These are phyloP conservation scores for Tenualosa ilisha DNA, from an alignment of 2,797 vertebrate species.

Conservation along the genomic window DNA sequence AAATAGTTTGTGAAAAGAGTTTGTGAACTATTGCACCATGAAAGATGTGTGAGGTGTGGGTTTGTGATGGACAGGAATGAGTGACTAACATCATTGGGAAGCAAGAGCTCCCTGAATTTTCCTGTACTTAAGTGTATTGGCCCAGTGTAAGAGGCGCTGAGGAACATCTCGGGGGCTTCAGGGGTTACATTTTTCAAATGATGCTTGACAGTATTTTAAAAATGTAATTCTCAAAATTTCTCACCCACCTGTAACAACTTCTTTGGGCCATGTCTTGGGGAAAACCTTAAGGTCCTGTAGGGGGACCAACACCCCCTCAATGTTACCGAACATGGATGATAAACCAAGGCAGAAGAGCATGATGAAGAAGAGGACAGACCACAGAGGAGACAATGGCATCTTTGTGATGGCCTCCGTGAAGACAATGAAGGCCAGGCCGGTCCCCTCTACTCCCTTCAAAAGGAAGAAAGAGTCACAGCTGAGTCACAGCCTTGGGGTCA, in stretches of 20 bases:
- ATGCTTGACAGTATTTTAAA: no score
- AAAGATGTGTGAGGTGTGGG: no score
- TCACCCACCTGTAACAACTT: conserved; percentile 77
- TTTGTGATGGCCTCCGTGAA: conserved; percentile 93
- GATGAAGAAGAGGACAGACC: conserved; percentile 89
- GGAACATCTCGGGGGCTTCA: no score
- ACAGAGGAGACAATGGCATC: conserved; percentile 87
- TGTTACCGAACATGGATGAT: conserved; percentile 92
- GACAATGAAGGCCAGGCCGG: conserved; percentile 89
- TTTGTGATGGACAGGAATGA: no score
- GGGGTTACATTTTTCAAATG: no score
- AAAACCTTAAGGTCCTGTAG: conserved; percentile 82
- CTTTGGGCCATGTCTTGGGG: conserved; percentile 83
- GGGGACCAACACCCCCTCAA: conserved; percentile 87
- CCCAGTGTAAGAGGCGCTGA: no score
- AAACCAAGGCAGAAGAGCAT: conserved; percentile 93
- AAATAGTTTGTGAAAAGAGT: no score
- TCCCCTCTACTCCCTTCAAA: conserved; percentile 88
- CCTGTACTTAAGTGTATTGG: no score
- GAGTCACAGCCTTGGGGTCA: not conserved
- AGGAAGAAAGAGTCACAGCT: not conserved
- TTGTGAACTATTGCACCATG: no score
- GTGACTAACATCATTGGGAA: no score
- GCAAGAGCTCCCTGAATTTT: no score
- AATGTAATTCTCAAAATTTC: not conserved